phyloP scores from a whole-genome alignment of 2,113 vertebrate species.

The human region GRCh38 chr2:235835001-235835500 shows the following conservation, averaged over 20 bases:
- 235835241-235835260: background rate
- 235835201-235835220: background rate
- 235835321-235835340: fast-evolving
- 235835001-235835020: background rate
- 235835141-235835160: background rate
- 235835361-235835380: fast-evolving
- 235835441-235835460: too few species aligned
- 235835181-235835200: background rate
- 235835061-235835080: background rate
- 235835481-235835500: background rate
- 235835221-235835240: background rate
- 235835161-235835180: background rate
- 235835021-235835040: background rate
- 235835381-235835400: background rate
- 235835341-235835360: fast-evolving
- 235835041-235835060: background rate
- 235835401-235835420: fast-evolving
- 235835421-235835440: background rate
- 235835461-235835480: background rate
- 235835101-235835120: background rate
- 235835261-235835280: fast-evolving
- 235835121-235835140: background rate
- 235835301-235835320: background rate
- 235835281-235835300: fast-evolving
- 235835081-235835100: background rate